Evolutionary conservation across 2,113 vertebrate species (phyloP), one percentile per base, ranked within the genome.

Genomic region (Eubucco bourcierii): DNA sequence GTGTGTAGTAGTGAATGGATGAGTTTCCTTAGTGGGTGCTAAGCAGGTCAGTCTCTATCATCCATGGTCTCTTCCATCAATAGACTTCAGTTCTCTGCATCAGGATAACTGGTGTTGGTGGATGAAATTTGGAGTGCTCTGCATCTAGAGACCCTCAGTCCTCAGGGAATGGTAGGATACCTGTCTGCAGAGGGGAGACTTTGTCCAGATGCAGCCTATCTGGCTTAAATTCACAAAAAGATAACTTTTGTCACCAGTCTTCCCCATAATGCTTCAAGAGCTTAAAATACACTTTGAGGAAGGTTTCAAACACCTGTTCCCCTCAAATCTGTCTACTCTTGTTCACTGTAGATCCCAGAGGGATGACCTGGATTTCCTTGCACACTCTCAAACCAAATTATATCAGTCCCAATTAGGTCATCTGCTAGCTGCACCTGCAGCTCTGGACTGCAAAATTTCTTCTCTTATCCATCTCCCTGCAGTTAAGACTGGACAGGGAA

Each of bases 351-450:
- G 95, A 95, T 97, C 96, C 97, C 95, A 97, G 95, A 97, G 92
- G 89, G 93, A 95, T 97, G 96, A 96, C 97, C 95, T 96, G 97
- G 95, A 97, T 97, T 97, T 97, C 94, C 97, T 96, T 93, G 89
- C 97, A 96, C 92, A 90, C 79, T 93, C 93, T 95, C 87, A 97
- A 96, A 94, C 89, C 85, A 97, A 97, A 97, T 96, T 96, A 86
- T 96, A 97, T 96, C 88, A 68, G 95, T 88, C 93, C 95, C 95
- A 97, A 97, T 98, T 96, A 97, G 97, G 90, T 95, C 91, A 59
- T 84, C 77, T 96, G 77, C 91, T 94, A 92, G 90, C 97, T 96
- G 94, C 59, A 93, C 77, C 93, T 92, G 61, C 91, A 95, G 93
- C 80, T 91, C 91, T 76, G 56, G 50, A 67, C 72, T 80, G 94